phyloP scores from a whole-genome alignment of 2,888 invertebrate species.

The Meghimatium bilineatum region DNA sequence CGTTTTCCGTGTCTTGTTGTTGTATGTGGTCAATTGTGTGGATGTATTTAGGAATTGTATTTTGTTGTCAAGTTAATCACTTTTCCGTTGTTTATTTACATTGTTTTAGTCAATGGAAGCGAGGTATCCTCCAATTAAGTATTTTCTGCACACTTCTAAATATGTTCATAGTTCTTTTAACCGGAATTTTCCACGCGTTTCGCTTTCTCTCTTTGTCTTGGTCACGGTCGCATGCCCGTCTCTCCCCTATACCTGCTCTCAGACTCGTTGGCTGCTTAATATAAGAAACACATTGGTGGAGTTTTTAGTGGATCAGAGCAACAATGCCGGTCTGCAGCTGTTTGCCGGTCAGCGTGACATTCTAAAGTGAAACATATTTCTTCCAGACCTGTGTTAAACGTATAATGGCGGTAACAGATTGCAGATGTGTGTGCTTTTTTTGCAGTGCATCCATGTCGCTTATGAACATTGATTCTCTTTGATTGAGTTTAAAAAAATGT shows the following conservation, averaged over 20 bases:
- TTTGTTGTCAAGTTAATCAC: no score
- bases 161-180: neutral
- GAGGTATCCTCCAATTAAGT: neutral
- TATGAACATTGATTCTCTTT: no score
- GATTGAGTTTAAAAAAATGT: no score
- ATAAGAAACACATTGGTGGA: neutral
- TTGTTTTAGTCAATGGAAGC: no score
- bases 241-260: neutral
- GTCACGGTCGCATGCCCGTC: neutral
- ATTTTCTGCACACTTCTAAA: neutral
- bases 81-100: no score
- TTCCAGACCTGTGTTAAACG: neutral
- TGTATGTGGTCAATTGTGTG: no score
- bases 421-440: no score
- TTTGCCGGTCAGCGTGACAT: neutral
- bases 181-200: neutral
- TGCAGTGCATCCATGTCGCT: no score
- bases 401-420: no score
- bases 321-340: neutral
- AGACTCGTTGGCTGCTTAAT: neutral
- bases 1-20: no score
- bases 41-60: no score
- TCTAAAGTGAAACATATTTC: neutral
- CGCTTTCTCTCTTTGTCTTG: conserved; percentile 1
- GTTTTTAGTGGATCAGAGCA: neutral